A percentile compares a stretch with the other conserved stretches of the same genome.
phyloP scores from a whole-genome alignment of 37 sponge, comb jelly and placozoan species.

The Aplysina aerophoba region DNA sequence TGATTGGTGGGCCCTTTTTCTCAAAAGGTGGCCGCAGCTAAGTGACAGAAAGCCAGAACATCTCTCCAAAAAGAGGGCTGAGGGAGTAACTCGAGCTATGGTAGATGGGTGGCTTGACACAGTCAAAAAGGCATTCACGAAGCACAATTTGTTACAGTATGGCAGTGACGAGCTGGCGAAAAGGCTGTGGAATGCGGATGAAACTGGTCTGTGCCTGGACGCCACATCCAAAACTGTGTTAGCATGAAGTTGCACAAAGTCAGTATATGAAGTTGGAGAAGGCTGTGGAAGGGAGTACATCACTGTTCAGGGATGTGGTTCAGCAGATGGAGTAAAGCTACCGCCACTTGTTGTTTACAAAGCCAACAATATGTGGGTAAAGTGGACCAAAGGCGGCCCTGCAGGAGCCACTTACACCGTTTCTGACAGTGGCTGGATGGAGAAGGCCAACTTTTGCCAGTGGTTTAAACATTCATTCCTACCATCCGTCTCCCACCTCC shows the following conservation, averaged over 20 bases:
- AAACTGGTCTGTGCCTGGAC: conserved; percentile 40
- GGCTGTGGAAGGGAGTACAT: conserved; percentile 27
- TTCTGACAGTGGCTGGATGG: conserved; percentile 40
- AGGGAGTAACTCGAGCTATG: neutral
- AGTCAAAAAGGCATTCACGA: neutral
- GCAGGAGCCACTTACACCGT: conserved; percentile 37
- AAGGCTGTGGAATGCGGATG: conserved; percentile 45
- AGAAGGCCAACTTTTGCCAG: conserved; percentile 15
- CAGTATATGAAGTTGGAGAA: conserved; percentile 44
- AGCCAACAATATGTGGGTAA: conserved; percentile 35
- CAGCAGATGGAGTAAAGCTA: conserved; percentile 32
- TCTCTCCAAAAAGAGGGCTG: conserved; percentile 26
- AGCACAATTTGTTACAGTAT: neutral
- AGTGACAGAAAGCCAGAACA: conserved; percentile 26
- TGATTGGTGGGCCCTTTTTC: conserved; percentile 55
- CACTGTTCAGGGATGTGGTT: conserved; percentile 31
- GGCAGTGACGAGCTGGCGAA: neutral
- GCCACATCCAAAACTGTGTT: conserved; percentile 37
- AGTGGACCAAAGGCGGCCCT: conserved; percentile 36
- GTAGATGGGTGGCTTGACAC: conserved; percentile 9
- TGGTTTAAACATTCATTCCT: conserved; percentile 32
- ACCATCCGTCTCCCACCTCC: conserved; percentile 28
- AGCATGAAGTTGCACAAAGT: neutral
- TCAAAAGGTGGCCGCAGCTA: conserved; percentile 45
- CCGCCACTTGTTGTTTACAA: conserved; percentile 51